phyloP scores from a whole-genome alignment of 2,888 invertebrate genomes.

The Seira musarum region DNA sequence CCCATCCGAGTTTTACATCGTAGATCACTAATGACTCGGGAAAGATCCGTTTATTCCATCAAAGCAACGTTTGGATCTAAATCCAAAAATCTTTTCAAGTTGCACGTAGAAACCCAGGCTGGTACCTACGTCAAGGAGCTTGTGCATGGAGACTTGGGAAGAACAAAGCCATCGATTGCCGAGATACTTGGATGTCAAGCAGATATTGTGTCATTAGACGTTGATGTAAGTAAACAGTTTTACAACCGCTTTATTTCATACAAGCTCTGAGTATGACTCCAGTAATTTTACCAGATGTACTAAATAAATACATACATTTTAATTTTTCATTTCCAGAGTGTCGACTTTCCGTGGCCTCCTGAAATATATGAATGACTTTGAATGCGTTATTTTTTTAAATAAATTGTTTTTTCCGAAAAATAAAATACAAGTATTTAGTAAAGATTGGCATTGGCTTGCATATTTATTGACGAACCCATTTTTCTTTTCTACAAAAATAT shows the following conservation, averaged over 20 bases:
- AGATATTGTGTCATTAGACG: constrained; percentile 95
- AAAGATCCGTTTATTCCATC: constrained; percentile 79
- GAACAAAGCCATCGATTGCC: constrained; percentile 85
- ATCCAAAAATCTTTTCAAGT: constrained; percentile 74
- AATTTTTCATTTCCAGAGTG: constrained; percentile 71
- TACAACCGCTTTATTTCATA: too few relatives aligned
- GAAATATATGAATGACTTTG: constrained; percentile 44
- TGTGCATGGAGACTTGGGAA: constrained; percentile 95
- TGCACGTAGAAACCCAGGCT: constrained; percentile 86
- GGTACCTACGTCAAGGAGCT: constrained; percentile 99
- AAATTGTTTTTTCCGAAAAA: too few relatives aligned
- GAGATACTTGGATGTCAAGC: constrained; percentile 80
- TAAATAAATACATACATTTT: not conserved
- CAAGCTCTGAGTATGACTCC: not conserved
- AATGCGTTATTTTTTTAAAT: too few relatives aligned
- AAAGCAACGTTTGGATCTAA: constrained; percentile 75
- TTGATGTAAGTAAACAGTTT: constrained; percentile 74
- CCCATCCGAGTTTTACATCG: constrained; percentile 91
- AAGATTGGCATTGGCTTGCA: too few relatives aligned
- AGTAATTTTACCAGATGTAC: not conserved
- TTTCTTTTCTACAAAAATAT: too few relatives aligned
- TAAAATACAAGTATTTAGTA: too few relatives aligned
- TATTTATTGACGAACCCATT: too few relatives aligned
- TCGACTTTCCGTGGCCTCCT: constrained; percentile 84
- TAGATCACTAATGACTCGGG: constrained; percentile 81